Evolutionary conservation across 1,140 invertebrate genomes (phyloP), one percentile per base, ranked within the genome.

Genomic region (Protaetia brevitarsis): DNA sequence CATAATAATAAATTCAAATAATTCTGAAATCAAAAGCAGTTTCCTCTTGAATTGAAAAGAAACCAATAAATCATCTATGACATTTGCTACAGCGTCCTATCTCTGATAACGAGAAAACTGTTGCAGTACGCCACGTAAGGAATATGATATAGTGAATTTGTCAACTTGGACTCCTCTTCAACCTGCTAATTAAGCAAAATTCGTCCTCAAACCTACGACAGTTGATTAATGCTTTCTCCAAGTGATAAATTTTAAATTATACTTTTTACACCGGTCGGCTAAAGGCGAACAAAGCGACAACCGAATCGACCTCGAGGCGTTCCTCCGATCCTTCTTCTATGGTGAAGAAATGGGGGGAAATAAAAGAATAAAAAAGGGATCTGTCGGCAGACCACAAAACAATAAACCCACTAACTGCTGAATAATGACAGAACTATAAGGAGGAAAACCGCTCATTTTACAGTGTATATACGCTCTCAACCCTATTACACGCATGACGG

Each of bases 161-260:
- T n/a, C 41, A 41, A 16, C 13, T 23, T 51, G 16, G 19, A 51
- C 19, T 8, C 13, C 10, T 23, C 26, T 51, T 51, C 41, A 51
- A 51, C 26, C 26, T 23, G 3, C 13, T 3, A 51, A 51, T n/a
- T n/a, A 51, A 51, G 21, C 10, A 10, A 23, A 51, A 19, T 51
- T 51, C 19, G 41, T 51, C 41, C 31, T 23, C 21, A 23, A 26
- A 21, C 41, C 5, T 10, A 51, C 41, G 41, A 51, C 41, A 51
- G 21, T 23, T 51, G 41, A 23, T 51, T 51, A 51, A 51, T 51
- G 41, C 41, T 6, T 51, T 51, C 26, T 51, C n/a, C 19, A 23
- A 51, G 19, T 51, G 41, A 23, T 51, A 51, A 51, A 19, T 51
- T 51, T 51, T 51, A 51, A 51, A 51, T 51, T 51, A 51, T 51